Evolutionary conservation across 1,140 invertebrate species (phyloP), one percentile per base, ranked within the genome.

Genomic region (Pemphigus obesinymphae): DNA sequence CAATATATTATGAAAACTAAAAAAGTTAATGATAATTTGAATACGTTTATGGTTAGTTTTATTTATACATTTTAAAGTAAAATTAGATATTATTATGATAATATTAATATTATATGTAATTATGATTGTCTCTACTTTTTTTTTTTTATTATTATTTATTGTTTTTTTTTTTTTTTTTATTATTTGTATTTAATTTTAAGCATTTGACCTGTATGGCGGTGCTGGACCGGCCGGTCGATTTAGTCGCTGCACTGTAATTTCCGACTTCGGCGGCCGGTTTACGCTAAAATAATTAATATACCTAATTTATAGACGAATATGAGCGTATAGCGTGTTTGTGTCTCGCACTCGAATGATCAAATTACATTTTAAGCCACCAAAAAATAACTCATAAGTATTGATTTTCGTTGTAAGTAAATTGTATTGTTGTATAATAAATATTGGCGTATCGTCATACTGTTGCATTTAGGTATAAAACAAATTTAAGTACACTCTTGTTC

Each of bases 11-110:
- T 31, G 17, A 66, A 61, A 17, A 31, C 6, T 34, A 20, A 11
- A 68, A 68, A n/a, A 23, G 15, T 70, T 70, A 70, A 43, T 72
- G 10, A 72, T 48, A 48, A 72, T 72, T 72, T 23, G n/a, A 5
- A 70, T 43, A 70, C 29, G 15, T 72, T 48, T 48, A 72, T 26
- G 23, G 31, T 72, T 72, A 48, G 40, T 72, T 72, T 72, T 29
- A 72, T 72, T 72, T 40, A 72, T 43, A 45, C 6, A 72, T 17
- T 11, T 72, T 72, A 15, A 26, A 26, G 43, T 45, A 45, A 2
- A 45, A 43, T 66, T 66, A 66, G 15, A 40, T 43, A 70, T 70
- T 11, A 68, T n/a, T 40, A 68, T 63, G n/a, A 26, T 26, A 55
- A 26, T 63, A 31, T 31, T 63, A 63, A 15, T 37, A 68, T 1